Evolutionary conservation across 2,888 invertebrate species (phyloP), one percentile per base, ranked within the genome.

Genomic region (Drosophila neonasuta): DNA sequence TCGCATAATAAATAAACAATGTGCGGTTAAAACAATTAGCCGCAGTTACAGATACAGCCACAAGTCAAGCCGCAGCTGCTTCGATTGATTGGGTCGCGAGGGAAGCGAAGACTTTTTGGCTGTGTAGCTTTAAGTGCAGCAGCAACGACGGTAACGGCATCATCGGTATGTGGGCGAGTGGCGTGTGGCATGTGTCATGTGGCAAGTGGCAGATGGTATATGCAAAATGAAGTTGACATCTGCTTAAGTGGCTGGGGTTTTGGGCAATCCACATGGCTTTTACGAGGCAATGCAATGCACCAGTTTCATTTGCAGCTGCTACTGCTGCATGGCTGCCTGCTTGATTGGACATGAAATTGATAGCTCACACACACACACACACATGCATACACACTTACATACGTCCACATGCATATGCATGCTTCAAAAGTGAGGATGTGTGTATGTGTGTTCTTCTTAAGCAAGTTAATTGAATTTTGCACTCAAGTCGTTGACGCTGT

Each of bases 321-420:
- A 59, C 76, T 57, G 62, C 54, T 58, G 61, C 79, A 75, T 87
- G 82, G 61, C 68, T 79, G 68, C 79, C 79, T 87, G 82, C 79
- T 80, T 89, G 88, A 88, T 89, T 89, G 88, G 86, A 89, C 89
- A 86, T 88, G 88, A 86, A 89, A 89, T 88, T 89, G 89, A 89
- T 89, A 87, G 89, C 86, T 86, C 65, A 59, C 59, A 60, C 17
- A 49, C 60, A 66, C 46, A 41, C 39, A 50, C 36, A 56, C 48
- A 46, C 17, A 30, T 24, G 29, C 44, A 46, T 17, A 30, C 45
- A 34, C 36, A 51, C 13, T 32, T 15, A 13, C 15, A 24, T 15
- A 5, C 48, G 30, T 29, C 24, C 54, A 42, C 34, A 29, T 55
- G 41, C 62, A 72, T 51, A 29, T 60, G 64, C 48, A 68, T 55